Conservation (phyloP, 2,797 vertebrate species). For the Chelonia mydas region DNA sequence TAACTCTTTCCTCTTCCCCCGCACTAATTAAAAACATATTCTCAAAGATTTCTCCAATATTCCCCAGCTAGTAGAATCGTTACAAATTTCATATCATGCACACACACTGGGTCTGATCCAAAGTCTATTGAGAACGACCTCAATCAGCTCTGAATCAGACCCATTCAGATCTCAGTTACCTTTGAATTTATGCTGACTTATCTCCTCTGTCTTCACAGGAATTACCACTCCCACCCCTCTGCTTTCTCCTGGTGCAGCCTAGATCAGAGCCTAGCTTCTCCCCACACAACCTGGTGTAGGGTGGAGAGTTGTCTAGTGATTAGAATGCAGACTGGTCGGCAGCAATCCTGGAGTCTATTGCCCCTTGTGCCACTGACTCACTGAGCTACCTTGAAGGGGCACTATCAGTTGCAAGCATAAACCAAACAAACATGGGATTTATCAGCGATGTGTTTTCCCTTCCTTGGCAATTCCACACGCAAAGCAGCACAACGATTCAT, state of each 20-base stretch:
- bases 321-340: background rate
- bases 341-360: background rate
- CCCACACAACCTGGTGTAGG: background rate
- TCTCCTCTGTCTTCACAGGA: background rate
- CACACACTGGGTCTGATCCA: background rate
- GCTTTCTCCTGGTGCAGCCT: background rate
- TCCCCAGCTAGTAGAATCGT: conserved; percentile 8
- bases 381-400: background rate
- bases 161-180: background rate
- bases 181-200: background rate
- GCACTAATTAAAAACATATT: background rate
- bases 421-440: conserved; percentile 53
- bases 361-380: background rate
- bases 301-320: background rate
- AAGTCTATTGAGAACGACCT: conserved; percentile 16
- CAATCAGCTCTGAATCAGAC: background rate
- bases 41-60: background rate
- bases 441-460: background rate
- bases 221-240: background rate
- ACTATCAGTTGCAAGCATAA: background rate
- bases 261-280: background rate
- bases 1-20: conserved; percentile 54
- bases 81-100: conserved; percentile 17
- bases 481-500: background rate
- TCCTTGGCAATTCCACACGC: background rate